These are phyloP conservation scores for Pediacus dermestoides DNA, from an alignment of 2,888 invertebrate species.

Conservation along the genomic window DNA sequence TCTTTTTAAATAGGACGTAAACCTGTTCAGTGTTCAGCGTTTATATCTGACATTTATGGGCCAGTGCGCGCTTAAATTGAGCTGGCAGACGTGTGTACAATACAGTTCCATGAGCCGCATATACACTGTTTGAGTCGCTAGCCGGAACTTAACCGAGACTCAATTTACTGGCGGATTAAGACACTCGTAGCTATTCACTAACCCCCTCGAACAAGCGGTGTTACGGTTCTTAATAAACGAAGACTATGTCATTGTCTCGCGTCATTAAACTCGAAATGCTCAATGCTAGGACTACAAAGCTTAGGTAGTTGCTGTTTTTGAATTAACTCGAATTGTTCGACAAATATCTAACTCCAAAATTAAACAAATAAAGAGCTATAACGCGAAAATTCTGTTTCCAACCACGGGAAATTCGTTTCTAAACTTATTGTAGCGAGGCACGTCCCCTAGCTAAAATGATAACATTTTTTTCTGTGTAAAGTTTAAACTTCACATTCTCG, in stretches of 20 bases:
- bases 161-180: conserved; percentile 52
- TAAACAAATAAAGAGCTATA: conserved; percentile 28
- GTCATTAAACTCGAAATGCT: conserved; percentile 50
- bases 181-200: conserved; percentile 51
- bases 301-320: conserved; percentile 47
- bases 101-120: conserved; percentile 33
- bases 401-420: too few relatives aligned
- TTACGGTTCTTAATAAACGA: conserved; percentile 53
- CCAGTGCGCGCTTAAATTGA: conserved; percentile 43
- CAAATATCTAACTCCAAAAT: conserved; percentile 40
- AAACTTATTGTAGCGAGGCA: too few relatives aligned
- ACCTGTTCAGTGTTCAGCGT: conserved; percentile 36
- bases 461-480: too few relatives aligned
- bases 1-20: conserved; percentile 34
- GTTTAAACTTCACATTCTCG: too few relatives aligned
- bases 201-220: conserved; percentile 51
- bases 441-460: too few relatives aligned
- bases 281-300: conserved; percentile 43
- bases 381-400: conserved; percentile 2
- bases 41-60: conserved; percentile 46
- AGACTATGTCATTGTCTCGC: conserved; percentile 52
- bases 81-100: conserved; percentile 39
- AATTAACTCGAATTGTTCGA: conserved; percentile 46
- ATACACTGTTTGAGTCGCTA: conserved; percentile 41
- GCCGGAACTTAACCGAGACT: conserved; percentile 49